Evolutionary conservation across 2,888 invertebrate species (phyloP).

Genomic region (Neoscelio sp.): DNA sequence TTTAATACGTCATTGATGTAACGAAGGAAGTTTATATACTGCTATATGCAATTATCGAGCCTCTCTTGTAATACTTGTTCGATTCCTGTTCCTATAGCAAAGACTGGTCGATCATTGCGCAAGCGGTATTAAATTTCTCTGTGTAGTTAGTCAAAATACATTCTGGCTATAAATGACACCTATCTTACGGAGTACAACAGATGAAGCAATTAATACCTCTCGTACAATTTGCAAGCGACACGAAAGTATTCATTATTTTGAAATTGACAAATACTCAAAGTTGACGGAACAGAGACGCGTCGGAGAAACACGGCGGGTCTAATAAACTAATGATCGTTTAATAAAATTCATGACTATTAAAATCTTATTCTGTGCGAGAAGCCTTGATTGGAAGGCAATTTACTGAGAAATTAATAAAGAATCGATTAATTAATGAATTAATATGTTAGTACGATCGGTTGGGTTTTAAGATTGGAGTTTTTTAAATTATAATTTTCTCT

Average conservation of each 20-base stretch:
- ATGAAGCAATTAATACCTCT: conserved; percentile 74
- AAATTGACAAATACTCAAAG: conserved; percentile 45
- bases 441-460: no score
- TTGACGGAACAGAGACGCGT: conserved; percentile 25
- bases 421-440: no score
- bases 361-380: background rate
- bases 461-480: no score
- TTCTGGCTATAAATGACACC: conserved; percentile 74
- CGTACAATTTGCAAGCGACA: conserved; percentile 32
- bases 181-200: conserved; percentile 70
- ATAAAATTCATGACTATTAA: conserved; percentile 25
- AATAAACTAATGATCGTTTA: conserved; percentile 43
- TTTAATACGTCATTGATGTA: conserved; percentile 50
- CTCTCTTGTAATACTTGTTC: conserved; percentile 39
- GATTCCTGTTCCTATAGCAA: conserved; percentile 28
- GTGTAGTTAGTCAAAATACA: conserved; percentile 45
- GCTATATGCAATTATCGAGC: conserved; percentile 44
- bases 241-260: conserved; percentile 51
- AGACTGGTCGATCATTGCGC: conserved; percentile 41
- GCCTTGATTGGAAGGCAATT: no score
- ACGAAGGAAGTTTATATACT: conserved; percentile 46
- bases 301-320: background rate
- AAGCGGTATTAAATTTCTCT: conserved; percentile 59
- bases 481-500: no score
- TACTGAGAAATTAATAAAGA: no score